Evolutionary conservation across 1,140 invertebrate genomes (phyloP).

Genomic region (Anagrus nilaparvatae): DNA sequence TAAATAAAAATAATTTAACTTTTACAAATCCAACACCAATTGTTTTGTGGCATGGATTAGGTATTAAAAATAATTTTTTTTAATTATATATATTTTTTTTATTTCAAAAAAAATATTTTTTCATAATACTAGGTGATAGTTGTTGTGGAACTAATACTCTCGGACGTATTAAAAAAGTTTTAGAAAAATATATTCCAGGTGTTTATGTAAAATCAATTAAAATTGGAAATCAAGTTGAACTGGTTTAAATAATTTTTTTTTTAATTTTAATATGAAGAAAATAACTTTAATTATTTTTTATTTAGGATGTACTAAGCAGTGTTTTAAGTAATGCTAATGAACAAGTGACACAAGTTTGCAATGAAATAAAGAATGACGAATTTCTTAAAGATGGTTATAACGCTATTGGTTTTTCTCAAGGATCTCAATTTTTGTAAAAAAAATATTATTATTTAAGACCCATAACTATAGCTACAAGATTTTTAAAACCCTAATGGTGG

Average conservation of each 20-base stretch:
- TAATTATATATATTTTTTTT: background rate
- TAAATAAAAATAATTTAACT: too few species aligned
- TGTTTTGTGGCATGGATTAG: slow-evolving; percentile 76
- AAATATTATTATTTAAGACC: too few species aligned
- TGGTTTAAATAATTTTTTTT: too few species aligned
- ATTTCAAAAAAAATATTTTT: background rate
- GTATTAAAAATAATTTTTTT: slow-evolving; percentile 46
- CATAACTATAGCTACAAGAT: too few species aligned
- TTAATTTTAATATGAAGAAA: too few species aligned
- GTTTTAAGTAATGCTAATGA: slow-evolving; percentile 76
- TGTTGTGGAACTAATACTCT: slow-evolving; percentile 87
- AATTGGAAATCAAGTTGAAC: slow-evolving; percentile 62
- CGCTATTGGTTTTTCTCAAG: slow-evolving; percentile 96
- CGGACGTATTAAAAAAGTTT: slow-evolving; percentile 65
- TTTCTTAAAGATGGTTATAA: slow-evolving; percentile 78
- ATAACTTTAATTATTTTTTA: too few species aligned
- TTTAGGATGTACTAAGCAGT: slow-evolving; percentile 78
- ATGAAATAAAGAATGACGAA: slow-evolving; percentile 60
- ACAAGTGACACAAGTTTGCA: slow-evolving; percentile 67
- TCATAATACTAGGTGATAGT: slow-evolving; percentile 64
- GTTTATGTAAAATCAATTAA: slow-evolving; percentile 79
- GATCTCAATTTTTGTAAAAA: slow-evolving; percentile 89
- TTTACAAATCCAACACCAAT: slow-evolving; percentile 50
- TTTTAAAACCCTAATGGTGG: too few species aligned
- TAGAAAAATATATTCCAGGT: slow-evolving; percentile 64